phyloP scores from a whole-genome alignment of 2,113 vertebrate species.

The Pogona vitticeps region DNA sequence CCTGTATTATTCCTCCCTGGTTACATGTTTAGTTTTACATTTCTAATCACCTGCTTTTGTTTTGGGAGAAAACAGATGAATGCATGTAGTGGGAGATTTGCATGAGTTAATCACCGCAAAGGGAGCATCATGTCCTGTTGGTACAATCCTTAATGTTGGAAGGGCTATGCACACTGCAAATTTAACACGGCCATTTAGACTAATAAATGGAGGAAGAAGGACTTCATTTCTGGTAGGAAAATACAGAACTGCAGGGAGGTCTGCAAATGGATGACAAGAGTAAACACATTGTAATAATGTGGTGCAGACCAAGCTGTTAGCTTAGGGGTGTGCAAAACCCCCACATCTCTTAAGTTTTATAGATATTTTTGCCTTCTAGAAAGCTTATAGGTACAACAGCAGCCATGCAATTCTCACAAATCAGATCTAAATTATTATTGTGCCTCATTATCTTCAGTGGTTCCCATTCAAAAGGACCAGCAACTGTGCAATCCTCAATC shows the following conservation, averaged over 20 bases:
- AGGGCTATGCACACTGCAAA: neutral
- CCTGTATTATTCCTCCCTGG: neutral
- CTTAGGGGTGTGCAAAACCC: neutral
- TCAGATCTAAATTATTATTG: neutral
- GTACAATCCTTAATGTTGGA: neutral
- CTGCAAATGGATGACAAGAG: neutral
- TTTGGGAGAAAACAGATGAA: neutral
- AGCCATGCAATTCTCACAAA: neutral
- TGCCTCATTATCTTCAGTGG: neutral
- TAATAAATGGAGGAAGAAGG: neutral
- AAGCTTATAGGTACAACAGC: neutral
- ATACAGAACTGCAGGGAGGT: neutral
- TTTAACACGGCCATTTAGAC: neutral
- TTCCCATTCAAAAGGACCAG: neutral
- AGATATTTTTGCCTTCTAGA: neutral
- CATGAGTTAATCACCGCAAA: neutral
- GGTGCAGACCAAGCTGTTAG: neutral
- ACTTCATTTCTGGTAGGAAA: neutral
- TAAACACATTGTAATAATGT: neutral
- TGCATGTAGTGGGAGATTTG: neutral
- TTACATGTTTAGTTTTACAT: constrained; percentile 8
- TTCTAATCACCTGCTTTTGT: constrained; percentile 28
- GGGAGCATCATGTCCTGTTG: neutral
- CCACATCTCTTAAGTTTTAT: neutral
- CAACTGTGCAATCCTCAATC: neutral